A percentile compares a stretch with the other conserved stretches of the same genome.
Conservation (phyloP, 2,797 vertebrate species). For the Uromys caudimaculatus region DNA sequence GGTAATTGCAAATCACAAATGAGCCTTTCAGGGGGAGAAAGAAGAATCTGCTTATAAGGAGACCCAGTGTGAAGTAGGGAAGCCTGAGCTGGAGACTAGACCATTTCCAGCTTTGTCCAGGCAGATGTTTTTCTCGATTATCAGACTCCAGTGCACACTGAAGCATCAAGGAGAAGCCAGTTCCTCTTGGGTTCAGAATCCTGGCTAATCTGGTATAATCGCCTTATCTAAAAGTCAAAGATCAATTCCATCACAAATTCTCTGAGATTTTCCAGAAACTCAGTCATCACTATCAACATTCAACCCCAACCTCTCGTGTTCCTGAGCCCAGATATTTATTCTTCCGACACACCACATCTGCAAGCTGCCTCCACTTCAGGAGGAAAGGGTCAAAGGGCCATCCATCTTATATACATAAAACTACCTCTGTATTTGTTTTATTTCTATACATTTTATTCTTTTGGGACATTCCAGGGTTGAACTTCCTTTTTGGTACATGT, state of each 20-base stretch:
- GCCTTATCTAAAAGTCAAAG: background rate
- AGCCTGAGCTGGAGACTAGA: background rate
- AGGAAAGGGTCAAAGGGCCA: background rate
- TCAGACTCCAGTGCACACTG: background rate
- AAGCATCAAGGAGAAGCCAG: conserved; percentile 42
- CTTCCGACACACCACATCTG: background rate
- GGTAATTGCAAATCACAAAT: background rate
- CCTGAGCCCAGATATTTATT: background rate
- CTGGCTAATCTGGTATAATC: background rate
- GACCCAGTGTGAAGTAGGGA: background rate
- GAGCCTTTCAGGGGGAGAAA: background rate
- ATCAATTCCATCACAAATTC: background rate
- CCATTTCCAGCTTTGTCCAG: background rate
- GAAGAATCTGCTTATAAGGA: conserved; percentile 7
- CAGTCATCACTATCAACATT: background rate
- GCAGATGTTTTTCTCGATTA: conserved; percentile 53
- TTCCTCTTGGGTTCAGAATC: background rate
- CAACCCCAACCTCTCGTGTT: background rate
- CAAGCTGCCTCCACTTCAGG: rapidly evolving
- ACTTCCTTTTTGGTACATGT: background rate
- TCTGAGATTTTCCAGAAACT: background rate
- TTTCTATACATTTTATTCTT: background rate
- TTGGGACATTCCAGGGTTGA: background rate
- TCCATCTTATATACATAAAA: no score
- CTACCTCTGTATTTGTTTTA: background rate